Base-by-base conservation (phyloP, 2,888 invertebrate genomes). In the Acrocera orbiculus region DNA sequence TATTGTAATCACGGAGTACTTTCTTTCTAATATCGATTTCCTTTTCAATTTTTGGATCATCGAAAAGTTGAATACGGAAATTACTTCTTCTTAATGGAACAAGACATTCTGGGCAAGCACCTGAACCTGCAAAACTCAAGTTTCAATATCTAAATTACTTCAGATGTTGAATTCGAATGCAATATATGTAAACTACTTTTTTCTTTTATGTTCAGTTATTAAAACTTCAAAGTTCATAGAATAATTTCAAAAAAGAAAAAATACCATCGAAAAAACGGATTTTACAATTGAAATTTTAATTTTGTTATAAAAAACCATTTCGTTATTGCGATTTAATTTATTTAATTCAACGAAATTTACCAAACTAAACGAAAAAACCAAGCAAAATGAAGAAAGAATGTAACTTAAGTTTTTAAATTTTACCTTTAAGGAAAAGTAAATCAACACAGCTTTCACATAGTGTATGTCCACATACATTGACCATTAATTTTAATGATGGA, bases 391-490 rank as follows among this genome's bases (percentile, higher is more conserved):
- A n/a, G n/a, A n/a, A n/a, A n/a, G n/a, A n/a, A n/a, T n/a, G n/a
- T n/a, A n/a, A n/a, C n/a, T n/a, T n/a, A n/a, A n/a, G n/a, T n/a
- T 52, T 14, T 22, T 29, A 44, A 22, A 22, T 10, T 23, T 41
- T 62, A 79, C 83, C 98, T 73, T 96, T 92, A 13, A 92, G 69
- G 63, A 96, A 98, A 19, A 98, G 63, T 40, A 93, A 66, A 56
- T 95, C 93, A 22, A 98, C 93, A 64, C 96, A 96, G 54, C 81
- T 92, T 62, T 95, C 93, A 63, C 98, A 98, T 47, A 98, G 64
- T 24, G 90, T 83, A 65, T 98, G 98, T 19, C 96, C 96, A 62
- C 98, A 98, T 35, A 89, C 77, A 58, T 98, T 98, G 40, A 96
- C 95, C 86, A 96, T 81, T 66, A 98, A 71, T 56, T 92, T 92